These are phyloP conservation scores for Misgurnus mizolepis DNA, from an alignment of 2,113 vertebrate genomes.

Conservation along the genomic window DNA sequence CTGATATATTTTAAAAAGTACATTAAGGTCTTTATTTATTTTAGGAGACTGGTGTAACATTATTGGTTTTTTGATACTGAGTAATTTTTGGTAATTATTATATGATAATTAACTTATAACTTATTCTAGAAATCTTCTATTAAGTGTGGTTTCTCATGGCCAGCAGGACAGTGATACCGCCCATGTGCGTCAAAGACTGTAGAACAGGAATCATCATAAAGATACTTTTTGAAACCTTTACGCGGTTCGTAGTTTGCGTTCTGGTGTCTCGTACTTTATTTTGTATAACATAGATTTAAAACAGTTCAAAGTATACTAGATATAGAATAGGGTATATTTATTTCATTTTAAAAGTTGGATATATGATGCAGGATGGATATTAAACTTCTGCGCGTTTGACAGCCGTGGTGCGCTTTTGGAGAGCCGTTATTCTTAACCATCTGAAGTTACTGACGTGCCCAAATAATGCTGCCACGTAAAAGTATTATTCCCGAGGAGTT, in stretches of 20 bases:
- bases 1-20: too few relatives aligned
- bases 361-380: neutral
- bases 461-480: constrained; percentile 90
- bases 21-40: too few relatives aligned
- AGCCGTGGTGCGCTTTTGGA: neutral
- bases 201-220: constrained; percentile 12
- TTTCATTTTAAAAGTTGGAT: neutral
- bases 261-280: neutral
- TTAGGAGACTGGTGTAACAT: too few relatives aligned
- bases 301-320: neutral
- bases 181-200: constrained; percentile 26
- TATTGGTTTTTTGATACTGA: too few relatives aligned
- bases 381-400: constrained; percentile 7
- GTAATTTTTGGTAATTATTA: too few relatives aligned
- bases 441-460: neutral
- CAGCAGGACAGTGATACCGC: constrained; percentile 31
- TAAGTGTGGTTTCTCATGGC: neutral
- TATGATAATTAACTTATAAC: too few relatives aligned
- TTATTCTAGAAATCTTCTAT: neutral
- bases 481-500: constrained; percentile 99
- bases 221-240: neutral
- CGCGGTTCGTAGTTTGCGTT: neutral
- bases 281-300: neutral
- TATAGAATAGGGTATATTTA: too few relatives aligned
- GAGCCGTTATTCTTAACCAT: neutral